Evolutionary conservation across 2,797 vertebrate genomes (phyloP).

Genomic region (Steatocranus sp.): DNA sequence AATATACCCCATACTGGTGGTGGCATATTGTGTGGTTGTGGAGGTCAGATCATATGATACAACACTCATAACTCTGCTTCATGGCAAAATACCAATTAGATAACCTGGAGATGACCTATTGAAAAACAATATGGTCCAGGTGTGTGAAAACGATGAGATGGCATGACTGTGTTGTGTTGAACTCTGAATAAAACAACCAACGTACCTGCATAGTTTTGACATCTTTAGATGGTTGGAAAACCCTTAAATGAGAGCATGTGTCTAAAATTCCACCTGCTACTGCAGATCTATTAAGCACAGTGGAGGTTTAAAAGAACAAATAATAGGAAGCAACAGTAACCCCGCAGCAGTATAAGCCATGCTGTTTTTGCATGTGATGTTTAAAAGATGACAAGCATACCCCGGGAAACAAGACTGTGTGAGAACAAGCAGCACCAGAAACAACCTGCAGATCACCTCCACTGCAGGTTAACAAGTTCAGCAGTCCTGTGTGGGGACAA

Average conservation of each 20-base stretch:
- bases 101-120: background rate
- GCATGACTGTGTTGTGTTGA: background rate
- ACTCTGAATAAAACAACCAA: background rate
- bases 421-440: conserved; percentile 2
- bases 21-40: background rate
- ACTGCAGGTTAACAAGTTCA: conserved; percentile 13
- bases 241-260: background rate
- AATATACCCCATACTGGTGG: background rate
- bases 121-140: background rate
- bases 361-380: background rate
- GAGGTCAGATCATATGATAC: background rate
- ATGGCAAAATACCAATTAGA: background rate
- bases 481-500: background rate
- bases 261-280: background rate
- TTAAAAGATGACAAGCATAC: background rate
- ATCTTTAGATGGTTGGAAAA: background rate
- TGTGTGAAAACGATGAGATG: background rate
- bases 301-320: background rate
- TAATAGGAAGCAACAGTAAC: background rate
- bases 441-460: conserved; percentile 1
- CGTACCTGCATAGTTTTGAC: background rate
- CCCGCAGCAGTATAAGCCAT: background rate
- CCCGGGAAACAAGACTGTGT: background rate
- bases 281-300: background rate
- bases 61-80: background rate